These are phyloP conservation scores for Calliphora vicina DNA, from an alignment of 1,140 invertebrate species.

Conservation along the genomic window DNA sequence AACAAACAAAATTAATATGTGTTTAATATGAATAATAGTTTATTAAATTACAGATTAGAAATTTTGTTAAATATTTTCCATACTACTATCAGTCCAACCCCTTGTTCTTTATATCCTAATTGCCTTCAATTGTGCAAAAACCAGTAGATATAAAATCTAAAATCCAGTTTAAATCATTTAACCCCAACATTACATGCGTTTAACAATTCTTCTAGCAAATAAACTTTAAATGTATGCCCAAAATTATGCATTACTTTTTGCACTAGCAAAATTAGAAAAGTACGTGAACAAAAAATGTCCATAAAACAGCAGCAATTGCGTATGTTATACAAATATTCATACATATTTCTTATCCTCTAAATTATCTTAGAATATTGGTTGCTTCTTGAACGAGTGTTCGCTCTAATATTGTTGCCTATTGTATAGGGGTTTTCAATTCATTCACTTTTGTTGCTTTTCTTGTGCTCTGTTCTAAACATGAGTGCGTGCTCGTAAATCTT, in stretches of 20 bases:
- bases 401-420: constrained; percentile 3
- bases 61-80: too few species aligned
- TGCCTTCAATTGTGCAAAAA: too few species aligned
- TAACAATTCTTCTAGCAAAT: not conserved
- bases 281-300: not conserved
- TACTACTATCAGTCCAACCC: too few species aligned
- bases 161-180: too few species aligned
- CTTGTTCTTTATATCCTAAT: too few species aligned
- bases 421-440: not conserved
- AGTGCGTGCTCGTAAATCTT: constrained; percentile 12
- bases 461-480: not conserved
- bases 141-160: too few species aligned
- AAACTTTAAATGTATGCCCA: not conserved
- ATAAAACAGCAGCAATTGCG: constrained; percentile 9
- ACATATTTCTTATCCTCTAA: not conserved
- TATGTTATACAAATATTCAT: constrained; percentile 2
- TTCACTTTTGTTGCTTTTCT: too few species aligned
- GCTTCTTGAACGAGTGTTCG: not conserved
- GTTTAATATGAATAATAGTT: too few species aligned
- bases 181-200: not conserved
- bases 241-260: constrained; percentile 6
- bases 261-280: not conserved
- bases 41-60: too few species aligned
- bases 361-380: not conserved
- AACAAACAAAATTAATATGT: too few species aligned